Conservation (phyloP, 2,113 vertebrate genomes). For the Halcyon senegalensis region DNA sequence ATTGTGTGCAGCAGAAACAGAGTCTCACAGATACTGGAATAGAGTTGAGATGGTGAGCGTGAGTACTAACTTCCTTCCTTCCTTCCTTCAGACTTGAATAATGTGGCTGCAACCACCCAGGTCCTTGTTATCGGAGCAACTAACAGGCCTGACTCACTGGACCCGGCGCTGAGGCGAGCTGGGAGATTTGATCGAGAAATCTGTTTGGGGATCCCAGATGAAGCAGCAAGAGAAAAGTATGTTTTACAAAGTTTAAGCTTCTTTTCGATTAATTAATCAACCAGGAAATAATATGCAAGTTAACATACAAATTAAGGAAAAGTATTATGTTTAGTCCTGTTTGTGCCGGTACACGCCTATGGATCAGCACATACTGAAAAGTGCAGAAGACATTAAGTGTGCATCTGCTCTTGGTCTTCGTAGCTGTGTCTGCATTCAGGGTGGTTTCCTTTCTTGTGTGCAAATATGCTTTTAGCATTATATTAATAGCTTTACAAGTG, state of each 20-base stretch:
- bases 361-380: background rate
- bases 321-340: background rate
- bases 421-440: background rate
- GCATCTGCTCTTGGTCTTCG: background rate
- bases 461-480: background rate
- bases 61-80: background rate
- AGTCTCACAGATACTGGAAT: background rate
- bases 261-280: background rate
- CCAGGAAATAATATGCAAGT: background rate
- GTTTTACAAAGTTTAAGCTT: background rate
- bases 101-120: constrained; percentile 76
- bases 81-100: constrained; percentile 84
- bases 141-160: constrained; percentile 92
- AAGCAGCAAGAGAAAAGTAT: constrained; percentile 88
- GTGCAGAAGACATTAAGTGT: background rate
- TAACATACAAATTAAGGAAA: background rate
- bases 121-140: constrained; percentile 95
- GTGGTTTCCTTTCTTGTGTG: background rate
- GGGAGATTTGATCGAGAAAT: constrained; percentile 96
- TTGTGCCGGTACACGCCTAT: background rate
- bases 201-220: constrained; percentile 94
- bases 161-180: constrained; percentile 92
- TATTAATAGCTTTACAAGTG: background rate
- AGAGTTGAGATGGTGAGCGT: background rate
- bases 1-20: background rate